Conservation (phyloP, 1,140 invertebrate species). For the Cotesia glomerata region DNA sequence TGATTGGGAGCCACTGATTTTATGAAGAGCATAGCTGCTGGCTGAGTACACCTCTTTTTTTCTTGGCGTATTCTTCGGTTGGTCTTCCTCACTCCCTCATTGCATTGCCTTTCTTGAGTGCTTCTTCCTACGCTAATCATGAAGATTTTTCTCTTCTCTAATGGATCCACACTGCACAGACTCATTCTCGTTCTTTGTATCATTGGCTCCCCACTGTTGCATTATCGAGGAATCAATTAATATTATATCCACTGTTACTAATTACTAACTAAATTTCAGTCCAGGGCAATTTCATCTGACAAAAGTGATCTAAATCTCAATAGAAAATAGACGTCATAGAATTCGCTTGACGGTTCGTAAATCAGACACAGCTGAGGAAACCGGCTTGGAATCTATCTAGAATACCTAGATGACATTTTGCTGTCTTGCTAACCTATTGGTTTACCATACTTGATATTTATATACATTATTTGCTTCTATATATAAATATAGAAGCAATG, state of each 20-base stretch:
- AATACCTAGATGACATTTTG: neutral
- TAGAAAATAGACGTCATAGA: too few species aligned
- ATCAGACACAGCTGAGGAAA: conserved; percentile 1
- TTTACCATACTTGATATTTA: neutral
- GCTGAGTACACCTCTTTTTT: conserved; percentile 33
- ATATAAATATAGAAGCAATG: neutral
- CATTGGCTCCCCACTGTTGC: neutral
- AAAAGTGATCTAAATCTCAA: too few species aligned
- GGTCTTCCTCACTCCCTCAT: conserved; percentile 27
- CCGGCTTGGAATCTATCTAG: neutral
- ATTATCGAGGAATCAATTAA: conserved; percentile 16
- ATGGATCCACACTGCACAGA: conserved; percentile 5
- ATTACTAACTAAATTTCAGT: too few species aligned
- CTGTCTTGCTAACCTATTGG: neutral
- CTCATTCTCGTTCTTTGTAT: neutral
- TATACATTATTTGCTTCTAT: neutral
- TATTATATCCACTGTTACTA: neutral
- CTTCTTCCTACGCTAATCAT: conserved; percentile 29
- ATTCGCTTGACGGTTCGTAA: neutral
- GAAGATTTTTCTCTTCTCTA: neutral
- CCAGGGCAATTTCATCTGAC: too few species aligned
- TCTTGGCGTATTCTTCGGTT: neutral
- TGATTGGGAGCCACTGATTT: conserved; percentile 44
- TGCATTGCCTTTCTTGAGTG: conserved; percentile 31
- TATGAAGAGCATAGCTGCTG: conserved; percentile 48